These are phyloP conservation scores for Bubo blakistoni DNA, from an alignment of 2,113 vertebrate genomes.

Conservation along the genomic window DNA sequence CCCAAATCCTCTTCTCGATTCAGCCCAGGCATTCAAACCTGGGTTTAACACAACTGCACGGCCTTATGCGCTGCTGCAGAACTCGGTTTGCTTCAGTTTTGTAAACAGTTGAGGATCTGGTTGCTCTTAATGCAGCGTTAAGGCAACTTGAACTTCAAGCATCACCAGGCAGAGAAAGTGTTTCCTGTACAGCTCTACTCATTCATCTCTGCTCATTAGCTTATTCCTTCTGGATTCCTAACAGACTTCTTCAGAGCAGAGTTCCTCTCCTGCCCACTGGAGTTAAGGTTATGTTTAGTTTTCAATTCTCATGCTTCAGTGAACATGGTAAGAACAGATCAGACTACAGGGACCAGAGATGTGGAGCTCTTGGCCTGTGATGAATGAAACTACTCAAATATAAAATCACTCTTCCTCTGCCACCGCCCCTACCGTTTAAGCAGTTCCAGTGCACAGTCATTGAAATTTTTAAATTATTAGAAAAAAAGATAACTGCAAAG, in stretches of 20 bases:
- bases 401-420: not conserved
- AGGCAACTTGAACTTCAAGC: not conserved
- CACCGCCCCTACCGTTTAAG: not conserved
- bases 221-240: not conserved
- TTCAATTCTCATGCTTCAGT: not conserved
- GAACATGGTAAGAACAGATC: not conserved
- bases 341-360: not conserved
- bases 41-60: not conserved
- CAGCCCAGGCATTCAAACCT: not conserved
- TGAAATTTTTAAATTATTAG: not conserved
- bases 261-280: not conserved
- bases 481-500: not conserved
- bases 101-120: not conserved
- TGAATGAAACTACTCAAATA: not conserved
- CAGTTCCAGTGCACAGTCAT: not conserved
- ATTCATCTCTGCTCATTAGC: not conserved
- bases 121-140: not conserved
- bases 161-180: not conserved
- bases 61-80: not conserved
- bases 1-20: not conserved
- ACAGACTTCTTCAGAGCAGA: not conserved
- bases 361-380: not conserved
- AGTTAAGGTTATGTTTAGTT: not conserved
- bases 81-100: not conserved
- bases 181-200: not conserved